phyloP scores from a whole-genome alignment of 2,888 invertebrate genomes.

The Lordiphosa fenestrarum region DNA sequence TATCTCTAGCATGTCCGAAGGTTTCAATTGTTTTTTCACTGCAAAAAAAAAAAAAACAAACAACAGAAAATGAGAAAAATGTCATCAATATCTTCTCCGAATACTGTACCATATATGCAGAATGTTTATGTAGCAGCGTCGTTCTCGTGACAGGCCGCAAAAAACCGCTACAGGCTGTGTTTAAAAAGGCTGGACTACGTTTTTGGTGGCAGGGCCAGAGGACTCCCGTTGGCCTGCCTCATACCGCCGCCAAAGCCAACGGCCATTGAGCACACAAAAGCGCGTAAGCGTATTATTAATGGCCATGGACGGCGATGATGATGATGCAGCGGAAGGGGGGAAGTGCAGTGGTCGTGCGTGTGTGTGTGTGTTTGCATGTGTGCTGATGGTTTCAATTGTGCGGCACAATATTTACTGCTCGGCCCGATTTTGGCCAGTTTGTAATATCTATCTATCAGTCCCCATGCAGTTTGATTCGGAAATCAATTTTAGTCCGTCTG shows the following conservation, averaged over 20 bases:
- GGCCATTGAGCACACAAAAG: slow-evolving; percentile 52
- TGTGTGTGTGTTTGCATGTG: slow-evolving; percentile 17
- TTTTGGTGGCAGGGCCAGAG: slow-evolving; percentile 7
- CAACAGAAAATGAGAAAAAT: slow-evolving; percentile 10
- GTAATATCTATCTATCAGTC: slow-evolving; percentile 13
- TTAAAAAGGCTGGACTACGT: background rate
- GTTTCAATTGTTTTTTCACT: background rate
- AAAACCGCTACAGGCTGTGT: background rate
- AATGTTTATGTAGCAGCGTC: slow-evolving; percentile 5
- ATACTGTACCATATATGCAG: slow-evolving; percentile 2
- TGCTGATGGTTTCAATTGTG: slow-evolving; percentile 48
- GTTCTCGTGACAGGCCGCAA: slow-evolving; percentile 8
- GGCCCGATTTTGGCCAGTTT: slow-evolving; percentile 33
- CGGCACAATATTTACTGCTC: slow-evolving; percentile 53
- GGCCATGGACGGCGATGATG: slow-evolving; percentile 24
- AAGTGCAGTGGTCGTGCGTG: background rate
- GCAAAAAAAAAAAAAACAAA: slow-evolving; percentile 6
- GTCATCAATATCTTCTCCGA: slow-evolving; percentile 3
- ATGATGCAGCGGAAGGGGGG: background rate
- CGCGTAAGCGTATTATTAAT: slow-evolving; percentile 75
- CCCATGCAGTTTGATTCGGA: slow-evolving; percentile 13
- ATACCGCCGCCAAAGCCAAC: slow-evolving; percentile 5
- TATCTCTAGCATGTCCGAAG: too few relatives aligned
- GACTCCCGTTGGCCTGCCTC: slow-evolving; percentile 6
- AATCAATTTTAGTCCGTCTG: background rate